phyloP scores from a whole-genome alignment of 2,888 invertebrate genomes.

The Harpalus rufipes region DNA sequence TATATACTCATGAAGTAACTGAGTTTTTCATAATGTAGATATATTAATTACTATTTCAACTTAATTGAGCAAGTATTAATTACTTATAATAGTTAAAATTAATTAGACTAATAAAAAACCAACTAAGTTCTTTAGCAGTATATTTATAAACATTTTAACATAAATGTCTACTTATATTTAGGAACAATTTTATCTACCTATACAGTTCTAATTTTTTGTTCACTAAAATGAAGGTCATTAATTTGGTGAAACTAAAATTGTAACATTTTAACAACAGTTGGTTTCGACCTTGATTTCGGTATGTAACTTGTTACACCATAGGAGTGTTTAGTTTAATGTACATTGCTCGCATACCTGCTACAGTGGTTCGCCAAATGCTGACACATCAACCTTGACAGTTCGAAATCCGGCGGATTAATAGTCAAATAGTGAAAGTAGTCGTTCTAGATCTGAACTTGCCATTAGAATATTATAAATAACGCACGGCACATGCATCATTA shows the following conservation, averaged over 20 bases:
- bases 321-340: constrained; percentile 17
- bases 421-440: constrained; percentile 8
- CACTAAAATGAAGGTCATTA: not conserved
- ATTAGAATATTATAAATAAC: constrained; percentile 13
- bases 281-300: constrained; percentile 14
- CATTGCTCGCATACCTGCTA: not conserved
- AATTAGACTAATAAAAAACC: not conserved
- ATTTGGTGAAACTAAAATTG: constrained; percentile 16
- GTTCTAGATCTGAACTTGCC: constrained; percentile 1
- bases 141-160: not conserved
- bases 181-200: not conserved
- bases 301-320: constrained; percentile 34
- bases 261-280: constrained; percentile 12
- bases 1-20: too few species aligned
- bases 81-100: not conserved
- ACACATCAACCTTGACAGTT: constrained; percentile 31
- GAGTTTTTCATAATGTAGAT: too few species aligned
- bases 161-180: not conserved
- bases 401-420: not conserved
- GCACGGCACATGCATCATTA: not conserved
- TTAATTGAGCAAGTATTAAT: not conserved
- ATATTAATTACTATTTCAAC: not conserved
- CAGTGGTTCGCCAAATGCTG: not conserved
- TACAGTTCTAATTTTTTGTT: not conserved
- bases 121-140: too few species aligned